Evolutionary conservation across 2,113 vertebrate species (phyloP).

Genomic region (Aegotheles bennettii): DNA sequence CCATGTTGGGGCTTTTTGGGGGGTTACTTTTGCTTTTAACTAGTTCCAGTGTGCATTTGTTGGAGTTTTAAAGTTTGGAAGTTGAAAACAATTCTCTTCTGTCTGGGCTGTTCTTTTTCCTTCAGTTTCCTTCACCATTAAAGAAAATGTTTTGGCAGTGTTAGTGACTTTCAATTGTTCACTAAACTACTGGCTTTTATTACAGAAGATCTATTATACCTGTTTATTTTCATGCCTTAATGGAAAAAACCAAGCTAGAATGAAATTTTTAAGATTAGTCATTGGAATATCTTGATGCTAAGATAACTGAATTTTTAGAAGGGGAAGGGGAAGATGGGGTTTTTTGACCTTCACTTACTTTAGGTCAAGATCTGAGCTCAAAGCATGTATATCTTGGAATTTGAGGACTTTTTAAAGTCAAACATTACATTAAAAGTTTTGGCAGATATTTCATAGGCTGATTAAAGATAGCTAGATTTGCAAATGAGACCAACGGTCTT

Average conservation of each 20-base stretch:
- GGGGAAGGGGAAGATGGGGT: fast-evolving
- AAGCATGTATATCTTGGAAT: background rate
- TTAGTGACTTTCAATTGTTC: background rate
- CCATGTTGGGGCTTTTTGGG: background rate
- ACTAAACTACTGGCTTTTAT: background rate
- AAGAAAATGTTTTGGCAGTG: background rate
- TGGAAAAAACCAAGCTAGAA: background rate
- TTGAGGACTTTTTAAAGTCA: background rate
- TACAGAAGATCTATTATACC: background rate
- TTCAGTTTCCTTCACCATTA: background rate
- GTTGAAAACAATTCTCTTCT: slow-evolving; percentile 58
- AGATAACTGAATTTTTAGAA: background rate
- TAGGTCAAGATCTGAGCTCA: background rate
- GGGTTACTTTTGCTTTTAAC: background rate
- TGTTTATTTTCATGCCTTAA: background rate
- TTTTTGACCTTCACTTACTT: background rate
- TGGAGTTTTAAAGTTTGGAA: slow-evolving; percentile 40
- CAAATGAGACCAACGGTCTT: background rate
- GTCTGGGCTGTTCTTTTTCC: background rate
- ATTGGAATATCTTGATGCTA: background rate
- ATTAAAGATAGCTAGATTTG: background rate
- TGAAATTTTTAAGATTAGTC: background rate
- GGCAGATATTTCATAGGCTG: background rate
- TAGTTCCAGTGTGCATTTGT: slow-evolving; percentile 32
- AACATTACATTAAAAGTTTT: background rate